Conservation (phyloP, 30 jellyfish, hydroid and myxozoan genomes). For the Catostylus mosaicus region DNA sequence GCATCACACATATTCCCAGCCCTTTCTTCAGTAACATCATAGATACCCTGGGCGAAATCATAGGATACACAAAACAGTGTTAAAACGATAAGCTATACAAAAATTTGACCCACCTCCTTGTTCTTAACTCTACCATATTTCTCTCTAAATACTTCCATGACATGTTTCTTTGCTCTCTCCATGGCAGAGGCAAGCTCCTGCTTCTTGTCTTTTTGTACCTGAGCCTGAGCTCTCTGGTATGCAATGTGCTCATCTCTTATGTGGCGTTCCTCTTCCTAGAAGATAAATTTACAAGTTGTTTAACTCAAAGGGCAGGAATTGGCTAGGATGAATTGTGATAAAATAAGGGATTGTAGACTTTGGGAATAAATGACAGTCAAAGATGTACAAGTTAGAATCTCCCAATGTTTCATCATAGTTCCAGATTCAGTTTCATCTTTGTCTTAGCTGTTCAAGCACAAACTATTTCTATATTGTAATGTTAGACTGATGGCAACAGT, state of each 20-base stretch:
- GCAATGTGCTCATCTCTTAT: constrained; percentile 84
- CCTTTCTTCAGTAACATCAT: constrained; percentile 66
- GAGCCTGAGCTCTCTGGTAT: constrained; percentile 79
- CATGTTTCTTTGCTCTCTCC: constrained; percentile 95
- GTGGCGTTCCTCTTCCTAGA: constrained; percentile 90
- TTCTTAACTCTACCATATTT: constrained; percentile 69
- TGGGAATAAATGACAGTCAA: no score
- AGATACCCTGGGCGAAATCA: no score
- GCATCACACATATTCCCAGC: constrained; percentile 55
- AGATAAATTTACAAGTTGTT: neutral
- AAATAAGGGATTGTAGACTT: neutral
- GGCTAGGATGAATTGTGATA: neutral
- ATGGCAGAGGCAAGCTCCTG: constrained; percentile 85
- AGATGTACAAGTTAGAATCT: no score
- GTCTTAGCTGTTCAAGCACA: no score
- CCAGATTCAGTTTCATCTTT: no score
- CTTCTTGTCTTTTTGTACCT: constrained; percentile 67
- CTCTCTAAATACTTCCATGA: constrained; percentile 78
- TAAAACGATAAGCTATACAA: no score
- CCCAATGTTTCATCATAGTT: no score
- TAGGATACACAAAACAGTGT: no score
- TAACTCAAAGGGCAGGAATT: neutral
- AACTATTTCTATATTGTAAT: no score
- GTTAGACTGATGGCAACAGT: no score
- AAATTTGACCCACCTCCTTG: constrained; percentile 95